Base-by-base conservation (phyloP, 2,888 invertebrate genomes). In the Epiblema foenella region DNA sequence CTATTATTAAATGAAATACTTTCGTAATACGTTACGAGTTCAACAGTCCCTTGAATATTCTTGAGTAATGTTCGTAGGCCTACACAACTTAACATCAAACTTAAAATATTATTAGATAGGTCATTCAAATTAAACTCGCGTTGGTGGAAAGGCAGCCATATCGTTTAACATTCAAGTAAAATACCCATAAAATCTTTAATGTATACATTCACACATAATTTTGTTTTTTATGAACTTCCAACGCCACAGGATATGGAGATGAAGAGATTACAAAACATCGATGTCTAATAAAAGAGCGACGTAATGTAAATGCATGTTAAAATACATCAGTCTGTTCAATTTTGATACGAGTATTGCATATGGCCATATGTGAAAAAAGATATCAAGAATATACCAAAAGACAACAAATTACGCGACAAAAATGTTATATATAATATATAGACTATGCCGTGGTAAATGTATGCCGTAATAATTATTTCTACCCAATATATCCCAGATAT, bases 141-240 rank as follows among this genome's bases (percentile, higher is more conserved):
- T 73, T 51, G 66, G 70, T 63, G 73, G 72, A 59, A 54, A 71
- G 46, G 65, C 67, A 69, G 58, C 11, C 18, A 42, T 18, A 17
- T 49, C 42, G 37, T 37, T 39, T n/a, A 24, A 60, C 42, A 24
- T 24, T 66, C 54, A 57, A 64, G 17, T 71, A 46, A 60, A 59
- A 20, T 15, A 54, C 52, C 68, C 66, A 67, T 73, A 76, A 76
- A 68, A 67, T 39, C 62, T 62, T 73, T 56, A 73, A 74, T 67
- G 72, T 73, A 56, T 69, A 66, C 72, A 73, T 74, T 74, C 71
- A 74, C 74, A 75, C 75, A 73, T 73, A 69, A 68, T 73, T 73
- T 73, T 62, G 15, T 59, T 20, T 66, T n/a, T 60, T 66, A 71
- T 51, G 56, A 51, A 71, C 56, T 46, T 29, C 52, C 60, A 54